Base-by-base conservation (phyloP, 2,113 vertebrate species). In the Paracanthobrama guichenoti region DNA sequence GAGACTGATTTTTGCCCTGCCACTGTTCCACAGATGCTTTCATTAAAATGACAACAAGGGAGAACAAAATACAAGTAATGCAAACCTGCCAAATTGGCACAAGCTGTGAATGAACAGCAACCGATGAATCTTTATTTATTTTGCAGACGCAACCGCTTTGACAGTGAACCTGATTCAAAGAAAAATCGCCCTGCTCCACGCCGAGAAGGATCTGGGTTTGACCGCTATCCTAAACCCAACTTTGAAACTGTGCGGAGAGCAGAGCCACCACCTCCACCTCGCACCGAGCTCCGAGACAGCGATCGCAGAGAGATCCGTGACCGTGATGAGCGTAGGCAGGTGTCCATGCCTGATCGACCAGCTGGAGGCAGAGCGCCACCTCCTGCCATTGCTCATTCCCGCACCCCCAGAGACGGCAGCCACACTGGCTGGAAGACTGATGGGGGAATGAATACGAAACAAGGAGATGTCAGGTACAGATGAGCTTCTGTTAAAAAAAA, bases 351-450 rank as follows among this genome's bases (percentile, higher is more conserved):
- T 0, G 94, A 97, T 74, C 93, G 97, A 35, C 88, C 94, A 0
- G 86, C 93, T 14, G 91, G 91, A n/a, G 90, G 90, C 74, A 89
- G 94, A 83, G 89, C 89, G 0, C 39, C 92, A 3, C 90, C 95
- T 26, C 90, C 96, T 0, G 93, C 94, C 53, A 94, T 97, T 57
- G 88, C 95, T 0, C 96, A 98, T 4, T 91, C 94, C 12, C 94
- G 97, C 11, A 93, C 97, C 18, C 95, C 94, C 1, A 94, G 98
- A 62, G 97, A 97, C 3, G 85, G 94, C 1, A 93, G 93, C 5
- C 95, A 96, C 9, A 86, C 94, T 0, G 92, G 89, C 8, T 99
- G 98, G 98, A 99, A 99, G 89, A 93, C 90, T 0, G 96, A 98
- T 28, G 93, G 94, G 1, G 90, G 91, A 88, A 92, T 98, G 46